Evolutionary conservation across 2,113 vertebrate genomes (phyloP), one percentile per base, ranked within the genome.

Genomic region (Emberiza fucata): DNA sequence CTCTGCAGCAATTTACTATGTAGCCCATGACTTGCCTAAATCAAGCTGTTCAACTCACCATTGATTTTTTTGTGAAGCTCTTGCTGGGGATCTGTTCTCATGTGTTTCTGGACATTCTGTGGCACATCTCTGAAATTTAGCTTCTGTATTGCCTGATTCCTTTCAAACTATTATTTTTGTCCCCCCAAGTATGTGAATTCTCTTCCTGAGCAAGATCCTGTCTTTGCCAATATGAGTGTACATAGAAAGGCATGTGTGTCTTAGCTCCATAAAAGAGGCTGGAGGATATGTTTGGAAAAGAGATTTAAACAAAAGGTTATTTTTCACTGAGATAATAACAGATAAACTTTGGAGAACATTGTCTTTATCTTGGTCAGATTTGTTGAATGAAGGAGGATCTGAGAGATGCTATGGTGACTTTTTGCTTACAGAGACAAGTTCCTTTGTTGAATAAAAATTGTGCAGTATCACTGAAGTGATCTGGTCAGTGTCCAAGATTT

Each of bases 401-500:
- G 50, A 61, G 83, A 59, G 64, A 70, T 92, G 15, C 75, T 82
- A 19, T 19, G 16, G 29, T 63, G 21, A 68, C 25, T 51, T 23
- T 77, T 44, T 54, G 23, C 37, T 95, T 88, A 69, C 88, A 79
- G 60, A 44, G 44, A 50, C 35, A 42, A 91, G 33, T 59, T 92
- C 64, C 54, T 92, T 84, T 86, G 53, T 86, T 57, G 35, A 54
- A 16, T 66, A 51, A 91, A 66, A 79, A 63, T 33, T 29, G 45
- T 75, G 61, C 64, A 60, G 86, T 88, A 87, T 90, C 73, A 70
- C 20, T 86, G 83, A 90, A 70, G 44, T 76, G 72, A 84, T 83
- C 75, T 97, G 96, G 71, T 88, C 64, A 73, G 50, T 17, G 35
- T 94, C 90, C 93, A 95, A 69, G 78, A 50, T 94, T 88, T 93